Evolutionary conservation across 2,797 vertebrate species (phyloP).

Genomic region (Channa striata): DNA sequence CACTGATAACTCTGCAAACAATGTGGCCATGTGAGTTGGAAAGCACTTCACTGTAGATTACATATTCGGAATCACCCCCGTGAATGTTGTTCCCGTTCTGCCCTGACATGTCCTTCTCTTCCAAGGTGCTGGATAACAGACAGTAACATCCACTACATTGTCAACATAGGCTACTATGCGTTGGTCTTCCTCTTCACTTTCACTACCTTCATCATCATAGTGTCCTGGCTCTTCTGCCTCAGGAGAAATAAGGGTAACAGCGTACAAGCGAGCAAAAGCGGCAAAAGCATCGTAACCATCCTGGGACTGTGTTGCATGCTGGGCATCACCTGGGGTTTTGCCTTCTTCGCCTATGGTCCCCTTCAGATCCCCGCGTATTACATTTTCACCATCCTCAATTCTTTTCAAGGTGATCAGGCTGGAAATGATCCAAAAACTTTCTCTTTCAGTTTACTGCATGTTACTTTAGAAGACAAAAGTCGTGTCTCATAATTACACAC

Average conservation of each 20-base stretch:
- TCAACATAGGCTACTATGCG: constrained; percentile 80
- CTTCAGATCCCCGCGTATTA: constrained; percentile 70
- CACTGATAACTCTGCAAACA: constrained; percentile 1
- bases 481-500: not conserved
- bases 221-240: constrained; percentile 64
- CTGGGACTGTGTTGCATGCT: constrained; percentile 77
- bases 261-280: accelerated
- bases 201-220: constrained; percentile 61
- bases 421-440: too few relatives aligned
- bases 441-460: not conserved
- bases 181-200: constrained; percentile 80
- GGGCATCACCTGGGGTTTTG: constrained; percentile 81
- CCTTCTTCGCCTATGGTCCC: constrained; percentile 74
- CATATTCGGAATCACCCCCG: not conserved
- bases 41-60: not conserved
- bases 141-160: constrained; percentile 50
- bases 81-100: not conserved
- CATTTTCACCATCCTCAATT: constrained; percentile 80
- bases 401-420: constrained; percentile 66
- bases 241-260: not conserved
- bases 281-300: constrained; percentile 40
- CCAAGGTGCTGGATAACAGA: constrained; percentile 82
- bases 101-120: not conserved
- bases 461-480: not conserved
- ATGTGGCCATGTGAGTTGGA: constrained; percentile 66